Evolutionary conservation across 2,888 invertebrate species (phyloP), one percentile per base, ranked within the genome.

Genomic region (Parnassius glacialis): DNA sequence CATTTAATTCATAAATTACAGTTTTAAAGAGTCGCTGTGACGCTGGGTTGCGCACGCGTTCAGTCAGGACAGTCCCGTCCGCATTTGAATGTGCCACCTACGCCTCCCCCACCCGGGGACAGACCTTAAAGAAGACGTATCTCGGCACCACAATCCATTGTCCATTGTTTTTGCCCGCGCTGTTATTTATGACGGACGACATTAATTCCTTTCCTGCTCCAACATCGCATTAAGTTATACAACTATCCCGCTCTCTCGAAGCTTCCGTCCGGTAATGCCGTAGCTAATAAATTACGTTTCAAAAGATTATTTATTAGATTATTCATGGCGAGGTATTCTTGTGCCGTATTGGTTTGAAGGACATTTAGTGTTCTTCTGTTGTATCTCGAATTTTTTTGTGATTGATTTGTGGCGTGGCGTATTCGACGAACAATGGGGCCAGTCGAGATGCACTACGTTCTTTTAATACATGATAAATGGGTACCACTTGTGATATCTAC

Each of bases 241-340:
- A 52, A 44, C 71, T 64, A 55, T 83, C 84, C 71, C 81, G 54
- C 71, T 85, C 79, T 62, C 74, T 54, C 80, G 71, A 79, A 80
- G 88, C 87, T 90, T 87, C 89, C 86, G 88, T 87, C 84, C 81
- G 79, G 82, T 88, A 85, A 87, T 83, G 81, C 83, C 75, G 75
- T 77, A 79, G 75, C 85, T 84, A 87, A 91, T 90, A 90, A 91
- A 90, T 90, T 85, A 86, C 77, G 80, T 80, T 84, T 80, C 83
- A 84, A 87, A 87, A 89, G 84, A 90, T 90, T 89, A 90, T 90
- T 90, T 91, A 90, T 91, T 87, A 85, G 87, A 89, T 90, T 90
- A 91, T 90, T 90, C 90, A 90, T 87, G 81, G 84, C 80, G 75
- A 72, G 72, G 74, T 71, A 77, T 78, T 75, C 78, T 78, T 75